A percentile compares a stretch with the other conserved stretches of the same genome.
Conservation (phyloP, 1,140 invertebrate genomes). For the Drosophila gunungcola region DNA sequence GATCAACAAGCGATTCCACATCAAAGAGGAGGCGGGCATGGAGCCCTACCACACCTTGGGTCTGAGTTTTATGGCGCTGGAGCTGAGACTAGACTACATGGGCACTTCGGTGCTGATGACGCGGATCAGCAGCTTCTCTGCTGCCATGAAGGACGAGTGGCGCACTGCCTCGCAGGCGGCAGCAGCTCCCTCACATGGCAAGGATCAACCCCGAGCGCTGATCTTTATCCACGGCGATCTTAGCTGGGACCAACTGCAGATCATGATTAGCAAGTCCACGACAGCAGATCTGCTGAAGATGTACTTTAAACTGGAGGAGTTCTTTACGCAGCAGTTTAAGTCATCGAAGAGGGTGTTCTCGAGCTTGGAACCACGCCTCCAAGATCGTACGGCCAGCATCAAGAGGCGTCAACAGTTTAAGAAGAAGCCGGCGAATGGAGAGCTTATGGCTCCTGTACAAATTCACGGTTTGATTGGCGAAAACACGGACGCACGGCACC, state of each 20-base stretch:
- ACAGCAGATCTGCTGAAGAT: conserved; percentile 98
- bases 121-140: conserved; percentile 92
- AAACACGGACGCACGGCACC: conserved; percentile 90
- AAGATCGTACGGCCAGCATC: conserved; percentile 85
- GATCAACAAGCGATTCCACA: conserved; percentile 94
- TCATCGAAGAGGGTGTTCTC: conserved; percentile 96
- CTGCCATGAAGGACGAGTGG: conserved; percentile 94
- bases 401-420: conserved; percentile 84
- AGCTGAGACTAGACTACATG: conserved; percentile 97
- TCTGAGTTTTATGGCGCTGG: conserved; percentile 93
- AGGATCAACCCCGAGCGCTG: conserved; percentile 86
- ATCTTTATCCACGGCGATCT: conserved; percentile 97
- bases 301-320: conserved; percentile 98
- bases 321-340: conserved; percentile 97
- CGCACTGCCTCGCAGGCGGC: conserved; percentile 85
- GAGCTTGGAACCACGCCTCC: conserved; percentile 88
- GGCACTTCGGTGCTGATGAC: conserved; percentile 96
- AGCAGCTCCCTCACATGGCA: conserved; percentile 30
- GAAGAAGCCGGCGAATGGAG: conserved; percentile 81
- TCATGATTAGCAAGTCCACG: conserved; percentile 98
- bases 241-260: conserved; percentile 94
- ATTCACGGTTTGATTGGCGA: conserved; percentile 33
- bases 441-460: conserved; percentile 18
- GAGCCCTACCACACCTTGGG: conserved; percentile 95
- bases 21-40: conserved; percentile 94